phyloP scores from a whole-genome alignment of 1,140 invertebrate species.

The Octopus sinensis region DNA sequence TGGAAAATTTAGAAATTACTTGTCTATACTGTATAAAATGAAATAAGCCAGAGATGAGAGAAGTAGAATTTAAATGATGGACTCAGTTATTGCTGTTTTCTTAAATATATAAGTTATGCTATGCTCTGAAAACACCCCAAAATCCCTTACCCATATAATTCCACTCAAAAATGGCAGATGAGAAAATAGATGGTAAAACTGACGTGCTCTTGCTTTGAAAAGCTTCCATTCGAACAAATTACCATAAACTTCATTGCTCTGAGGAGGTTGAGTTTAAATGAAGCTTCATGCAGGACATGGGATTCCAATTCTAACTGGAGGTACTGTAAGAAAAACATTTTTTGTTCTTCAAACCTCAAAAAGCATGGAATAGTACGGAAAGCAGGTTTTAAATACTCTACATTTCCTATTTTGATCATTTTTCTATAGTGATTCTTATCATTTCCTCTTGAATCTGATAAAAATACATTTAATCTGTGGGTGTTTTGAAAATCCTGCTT shows the following conservation, averaged over 20 bases:
- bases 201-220: conserved; percentile 5
- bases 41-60: too few relatives aligned
- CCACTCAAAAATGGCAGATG: neutral
- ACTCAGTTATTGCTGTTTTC: too few relatives aligned
- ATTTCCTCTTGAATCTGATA: neutral
- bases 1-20: too few relatives aligned
- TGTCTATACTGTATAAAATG: too few relatives aligned
- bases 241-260: conserved; percentile 8
- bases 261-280: neutral
- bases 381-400: conserved; percentile 11
- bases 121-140: too few relatives aligned
- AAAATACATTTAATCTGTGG: conserved; percentile 6
- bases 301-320: conserved; percentile 12
- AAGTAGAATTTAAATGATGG: too few relatives aligned
- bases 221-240: neutral
- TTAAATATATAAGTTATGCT: too few relatives aligned
- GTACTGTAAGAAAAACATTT: conserved; percentile 12
- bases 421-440: too few relatives aligned
- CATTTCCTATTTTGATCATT: neutral
- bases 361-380: conserved; percentile 9
- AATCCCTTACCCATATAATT: too few relatives aligned
- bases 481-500: conserved; percentile 9
- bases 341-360: conserved; percentile 1
- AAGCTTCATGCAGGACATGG: conserved; percentile 10
- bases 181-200: neutral